These are phyloP conservation scores for Neosilurus hyrtlii DNA, from an alignment of 2,797 vertebrate species.

Conservation along the genomic window DNA sequence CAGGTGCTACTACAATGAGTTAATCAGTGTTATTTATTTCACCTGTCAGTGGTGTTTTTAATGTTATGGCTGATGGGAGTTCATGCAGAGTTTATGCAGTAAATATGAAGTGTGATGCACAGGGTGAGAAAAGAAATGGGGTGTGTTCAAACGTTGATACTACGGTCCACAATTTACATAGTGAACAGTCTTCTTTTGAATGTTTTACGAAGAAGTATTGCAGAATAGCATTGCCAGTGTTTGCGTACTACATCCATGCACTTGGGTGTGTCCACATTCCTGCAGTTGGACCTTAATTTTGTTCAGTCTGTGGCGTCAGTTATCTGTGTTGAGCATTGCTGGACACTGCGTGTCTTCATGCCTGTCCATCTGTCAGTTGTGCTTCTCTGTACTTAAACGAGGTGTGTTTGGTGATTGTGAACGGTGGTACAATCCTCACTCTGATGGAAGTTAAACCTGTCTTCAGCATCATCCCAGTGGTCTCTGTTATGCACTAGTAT, in stretches of 20 bases:
- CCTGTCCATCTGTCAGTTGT: background rate
- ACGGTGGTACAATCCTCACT: background rate
- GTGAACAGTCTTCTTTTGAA: background rate
- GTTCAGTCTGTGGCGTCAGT: background rate
- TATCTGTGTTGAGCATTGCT: background rate
- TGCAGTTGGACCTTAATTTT: background rate
- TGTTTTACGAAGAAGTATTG: too few relatives aligned
- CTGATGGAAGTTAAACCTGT: conserved; percentile 3
- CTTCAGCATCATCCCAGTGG: background rate
- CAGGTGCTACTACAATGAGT: too few relatives aligned
- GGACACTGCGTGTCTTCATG: background rate
- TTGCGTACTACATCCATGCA: background rate
- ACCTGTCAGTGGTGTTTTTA: too few relatives aligned
- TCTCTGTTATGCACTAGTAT: background rate
- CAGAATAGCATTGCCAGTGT: too few relatives aligned
- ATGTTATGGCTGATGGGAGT: too few relatives aligned
- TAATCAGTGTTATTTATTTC: too few relatives aligned
- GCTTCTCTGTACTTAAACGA: background rate
- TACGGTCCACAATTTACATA: background rate
- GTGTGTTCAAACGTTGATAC: background rate
- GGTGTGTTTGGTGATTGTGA: conserved; percentile 7
- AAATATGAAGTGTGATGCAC: background rate
- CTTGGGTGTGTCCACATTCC: background rate
- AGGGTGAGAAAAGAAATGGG: background rate
- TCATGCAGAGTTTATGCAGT: background rate